Base-by-base conservation (phyloP, 2,888 invertebrate genomes). In the Campoplex capitator region DNA sequence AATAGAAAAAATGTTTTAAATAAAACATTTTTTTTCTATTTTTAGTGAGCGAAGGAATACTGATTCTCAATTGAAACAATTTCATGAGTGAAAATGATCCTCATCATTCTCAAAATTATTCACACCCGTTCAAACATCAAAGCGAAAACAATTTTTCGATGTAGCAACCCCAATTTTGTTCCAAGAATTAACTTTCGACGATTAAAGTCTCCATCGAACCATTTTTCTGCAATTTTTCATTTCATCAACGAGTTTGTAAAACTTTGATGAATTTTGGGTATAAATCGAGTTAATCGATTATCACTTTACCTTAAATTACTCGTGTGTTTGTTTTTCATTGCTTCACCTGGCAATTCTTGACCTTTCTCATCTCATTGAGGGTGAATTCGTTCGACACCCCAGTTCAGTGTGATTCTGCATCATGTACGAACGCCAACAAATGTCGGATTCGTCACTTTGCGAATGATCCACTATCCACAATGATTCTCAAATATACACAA, bases 331-430 rank as follows among this genome's bases (percentile, higher is more conserved):
- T 51, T 83, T 82, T 48, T 32, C 35, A 32, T 54, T 42, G 13
- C 48, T 42, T 85, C 87, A 81, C 80, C 83, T 85, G 85, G 84
- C 38, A 68, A 79, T 45, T 83, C 73, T 83, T 85, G 85, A 79
- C 79, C 71, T 77, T 42, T 77, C 81, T 54, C 48, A n/a, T 70
- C 32, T n/a, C 54, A n/a, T 18, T 18, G 56, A n/a, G 83, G 54
- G 80, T 38, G 54, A 62, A 28, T 83, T 77, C 42, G 23, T 54
- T 70, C 67, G 42, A 68, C 68, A 71, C 77, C 80, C 87, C 38
- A 73, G 80, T 70, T 51, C 75, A 38, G 18, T 78, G 32, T 65
- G 68, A 70, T 75, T 68, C 45, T 13, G 28, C 28, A 74, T 56
- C 51, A 67, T 74, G 38, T 48, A 65, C 8, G 16, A 62, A 32